These are phyloP conservation scores for Scrobipalpa costella DNA, from an alignment of 2,888 invertebrate species.

Conservation along the genomic window DNA sequence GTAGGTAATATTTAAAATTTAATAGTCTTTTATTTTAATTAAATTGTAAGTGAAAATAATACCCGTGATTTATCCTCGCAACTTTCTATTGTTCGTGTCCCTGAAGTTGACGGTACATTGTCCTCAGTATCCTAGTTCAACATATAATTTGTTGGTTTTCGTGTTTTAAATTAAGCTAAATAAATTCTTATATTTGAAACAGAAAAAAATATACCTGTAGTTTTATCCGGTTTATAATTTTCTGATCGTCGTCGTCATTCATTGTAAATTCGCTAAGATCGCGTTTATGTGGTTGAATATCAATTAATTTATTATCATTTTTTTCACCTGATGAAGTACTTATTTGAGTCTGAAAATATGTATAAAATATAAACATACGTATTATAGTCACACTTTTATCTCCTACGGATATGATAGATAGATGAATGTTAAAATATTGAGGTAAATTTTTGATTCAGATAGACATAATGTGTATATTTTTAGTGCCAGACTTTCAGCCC, in stretches of 20 bases:
- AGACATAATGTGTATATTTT: too few relatives aligned
- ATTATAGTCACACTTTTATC: too few relatives aligned
- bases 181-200: background rate
- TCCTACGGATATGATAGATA: too few relatives aligned
- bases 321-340: background rate
- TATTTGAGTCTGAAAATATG: background rate
- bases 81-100: background rate
- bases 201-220: background rate
- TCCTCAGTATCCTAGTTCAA: background rate
- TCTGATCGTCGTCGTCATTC: background rate
- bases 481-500: too few relatives aligned
- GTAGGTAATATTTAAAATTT: background rate
- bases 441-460: too few relatives aligned
- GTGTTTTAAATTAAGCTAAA: background rate
- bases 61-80: background rate
- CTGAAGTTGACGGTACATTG: constrained; percentile 7
- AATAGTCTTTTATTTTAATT: background rate
- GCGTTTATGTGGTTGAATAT: background rate
- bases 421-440: too few relatives aligned
- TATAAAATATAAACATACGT: background rate
- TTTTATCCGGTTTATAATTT: background rate
- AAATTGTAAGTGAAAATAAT: background rate
- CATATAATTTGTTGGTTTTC: background rate
- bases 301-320: background rate
- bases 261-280: too few relatives aligned